Base-by-base conservation (phyloP, 1,140 invertebrate genomes). In the Cheumatopsyche charites region DNA sequence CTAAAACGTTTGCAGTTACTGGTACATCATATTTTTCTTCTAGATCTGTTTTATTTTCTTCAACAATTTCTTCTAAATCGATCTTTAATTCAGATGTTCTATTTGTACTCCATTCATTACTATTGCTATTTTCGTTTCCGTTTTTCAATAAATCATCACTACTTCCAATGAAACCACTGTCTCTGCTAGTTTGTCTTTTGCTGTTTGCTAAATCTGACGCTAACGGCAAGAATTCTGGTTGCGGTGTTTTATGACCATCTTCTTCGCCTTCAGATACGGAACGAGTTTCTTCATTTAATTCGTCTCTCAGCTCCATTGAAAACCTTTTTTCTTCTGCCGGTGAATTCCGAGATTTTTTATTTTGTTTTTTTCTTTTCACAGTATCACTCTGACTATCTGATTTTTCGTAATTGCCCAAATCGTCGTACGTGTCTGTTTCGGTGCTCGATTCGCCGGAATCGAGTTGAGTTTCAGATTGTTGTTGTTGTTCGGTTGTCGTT, bases 111-210 rank as follows among this genome's bases (percentile, higher is more conserved):
- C 85, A 85, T 1, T 80, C 79, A 26, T 80, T 78, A 45, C 78
- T 77, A 68, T 73, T 84, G 49, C 86, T 86, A 71, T 90, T 88
- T 11, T 84, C 79, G 75, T 86, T 84, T 78, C 92, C 79, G 76
- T 86, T 84, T 78, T 92, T 91, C 5, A 94, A 81, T 42, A 95
- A 82, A 80, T 95, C 93, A 78, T 95, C 93, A 77, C 92, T 94
- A 78, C 92, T 95, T 2, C 93, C 93, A 42, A 94, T 89, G 76
- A 95, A 95, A 2, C 93, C 93, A 75, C 92, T 94, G 79, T 95
- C 93, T 67, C 93, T 84, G 77, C 91, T 94, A 69, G 93, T 92
- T 78, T 93, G 91, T 78, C 92, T 91, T 68, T 85, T 86, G 49
- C 82, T 84, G 78, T 84, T 84, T 58, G 83, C 84, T 29, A 87